Conservation (phyloP, 2,888 invertebrate genomes). For the Agonopterix alstromeriana region DNA sequence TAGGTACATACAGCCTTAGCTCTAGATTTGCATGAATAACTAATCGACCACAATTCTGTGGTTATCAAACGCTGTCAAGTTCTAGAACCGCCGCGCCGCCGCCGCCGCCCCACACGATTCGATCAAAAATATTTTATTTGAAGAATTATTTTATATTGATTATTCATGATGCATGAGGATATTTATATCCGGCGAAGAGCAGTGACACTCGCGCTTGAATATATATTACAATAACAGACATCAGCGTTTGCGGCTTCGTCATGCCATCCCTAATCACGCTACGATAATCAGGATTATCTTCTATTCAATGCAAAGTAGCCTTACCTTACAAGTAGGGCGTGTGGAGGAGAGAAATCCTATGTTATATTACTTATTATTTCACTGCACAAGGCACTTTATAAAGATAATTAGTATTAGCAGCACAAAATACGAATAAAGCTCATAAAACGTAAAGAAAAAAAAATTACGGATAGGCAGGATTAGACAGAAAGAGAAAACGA, state of each 20-base stretch:
- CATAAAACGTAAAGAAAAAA: no score
- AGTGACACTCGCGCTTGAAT: conserved; percentile 26
- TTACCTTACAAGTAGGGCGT: background rate
- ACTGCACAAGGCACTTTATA: no score
- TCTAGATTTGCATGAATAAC: background rate
- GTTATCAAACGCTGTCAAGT: conserved; percentile 1
- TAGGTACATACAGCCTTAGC: background rate
- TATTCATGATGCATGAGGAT: conserved; percentile 20
- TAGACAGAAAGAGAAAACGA: no score
- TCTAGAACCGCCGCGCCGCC: background rate
- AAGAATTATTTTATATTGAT: background rate
- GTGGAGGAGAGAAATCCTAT: background rate
- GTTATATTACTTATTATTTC: no score
- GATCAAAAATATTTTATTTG: background rate
- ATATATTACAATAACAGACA: conserved; percentile 33
- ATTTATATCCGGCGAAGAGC: conserved; percentile 27
- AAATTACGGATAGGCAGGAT: no score
- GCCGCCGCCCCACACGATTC: background rate
- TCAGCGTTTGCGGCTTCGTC: conserved; percentile 43
- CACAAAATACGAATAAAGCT: no score
- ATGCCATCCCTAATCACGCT: background rate
- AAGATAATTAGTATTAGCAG: no score
- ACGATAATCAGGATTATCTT: background rate
- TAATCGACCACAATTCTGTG: background rate
- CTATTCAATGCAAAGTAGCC: background rate